Conservation (phyloP, 2,113 vertebrate species). For the Trogon surrucura region DNA sequence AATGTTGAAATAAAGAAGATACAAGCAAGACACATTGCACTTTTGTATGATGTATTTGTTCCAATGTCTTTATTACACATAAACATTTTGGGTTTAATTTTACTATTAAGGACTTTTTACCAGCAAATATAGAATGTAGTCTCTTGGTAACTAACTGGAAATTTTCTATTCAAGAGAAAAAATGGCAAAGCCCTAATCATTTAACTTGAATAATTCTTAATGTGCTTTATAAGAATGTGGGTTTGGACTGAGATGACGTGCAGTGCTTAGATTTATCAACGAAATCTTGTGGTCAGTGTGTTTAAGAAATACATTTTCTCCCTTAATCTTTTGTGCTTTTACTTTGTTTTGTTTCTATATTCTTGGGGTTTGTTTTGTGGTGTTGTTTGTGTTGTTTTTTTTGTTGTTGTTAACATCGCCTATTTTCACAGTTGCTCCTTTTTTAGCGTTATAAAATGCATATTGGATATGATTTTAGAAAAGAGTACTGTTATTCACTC, state of each 20-base stretch:
- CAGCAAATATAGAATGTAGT: background rate
- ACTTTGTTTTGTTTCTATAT: background rate
- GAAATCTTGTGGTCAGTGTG: background rate
- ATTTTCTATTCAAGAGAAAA: background rate
- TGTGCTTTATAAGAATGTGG: background rate
- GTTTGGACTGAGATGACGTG: background rate
- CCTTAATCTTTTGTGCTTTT: background rate
- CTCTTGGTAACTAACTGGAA: background rate
- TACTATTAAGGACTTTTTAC: background rate
- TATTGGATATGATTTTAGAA: background rate
- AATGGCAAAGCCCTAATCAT: accelerated
- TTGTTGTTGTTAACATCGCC: background rate
- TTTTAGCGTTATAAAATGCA: background rate
- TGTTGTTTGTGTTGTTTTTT: background rate
- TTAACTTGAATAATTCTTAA: background rate
- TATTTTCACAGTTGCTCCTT: background rate
- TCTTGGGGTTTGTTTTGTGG: accelerated
- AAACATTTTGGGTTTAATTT: background rate
- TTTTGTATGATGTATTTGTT: background rate
- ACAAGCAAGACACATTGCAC: background rate
- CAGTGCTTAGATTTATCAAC: background rate
- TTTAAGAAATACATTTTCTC: background rate
- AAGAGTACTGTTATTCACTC: background rate
- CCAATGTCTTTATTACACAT: background rate
- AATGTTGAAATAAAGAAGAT: background rate